Evolutionary conservation across 2,888 invertebrate genomes (phyloP), one percentile per base, ranked within the genome.

Genomic region (Hypsopygia costalis): DNA sequence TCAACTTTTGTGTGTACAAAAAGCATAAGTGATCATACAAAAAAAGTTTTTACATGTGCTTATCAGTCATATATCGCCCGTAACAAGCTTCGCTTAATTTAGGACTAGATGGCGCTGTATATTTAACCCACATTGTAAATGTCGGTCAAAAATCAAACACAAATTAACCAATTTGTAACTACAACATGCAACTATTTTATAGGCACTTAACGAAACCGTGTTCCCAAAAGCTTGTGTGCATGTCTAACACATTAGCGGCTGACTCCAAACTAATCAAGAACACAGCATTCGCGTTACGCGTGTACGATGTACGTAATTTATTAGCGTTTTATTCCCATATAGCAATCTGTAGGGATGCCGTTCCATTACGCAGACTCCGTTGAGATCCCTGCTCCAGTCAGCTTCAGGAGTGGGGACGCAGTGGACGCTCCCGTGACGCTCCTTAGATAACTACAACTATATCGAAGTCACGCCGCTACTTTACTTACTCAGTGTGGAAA

Each of bases 291-390:
- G 76, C 74, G 71, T 77, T 71, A 79, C 80, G 78, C 81, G 75
- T 79, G 81, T 81, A 80, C 80, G 71, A 75, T 78, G 81, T 81
- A 75, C 74, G 81, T 87, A 87, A 87, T 87, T 87, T 87, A 87
- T 86, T 83, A 87, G 79, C 81, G 72, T 80, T 87, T n/a, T 85
- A 88, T 87, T 83, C 87, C 78, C 80, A 81, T 82, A 86, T 75
- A 85, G 78, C 80, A 85, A 83, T 83, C 83, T 86, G 85, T 82
- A 81, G 82, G 80, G 83, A 86, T 83, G 72, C 70, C 71, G 80
- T 77, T 68, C 85, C 71, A 86, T 81, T 87, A 88, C 88, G 88
- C 88, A 88, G 88, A 87, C 88, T 87, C 88, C 85, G 80, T 63
- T 48, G 75, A 80, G 83, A 83, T 82, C 77, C 71, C 73, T 72